Evolutionary conservation across 2,888 invertebrate genomes (phyloP), one percentile per base, ranked within the genome.

Genomic region (Terebella lapidaria): DNA sequence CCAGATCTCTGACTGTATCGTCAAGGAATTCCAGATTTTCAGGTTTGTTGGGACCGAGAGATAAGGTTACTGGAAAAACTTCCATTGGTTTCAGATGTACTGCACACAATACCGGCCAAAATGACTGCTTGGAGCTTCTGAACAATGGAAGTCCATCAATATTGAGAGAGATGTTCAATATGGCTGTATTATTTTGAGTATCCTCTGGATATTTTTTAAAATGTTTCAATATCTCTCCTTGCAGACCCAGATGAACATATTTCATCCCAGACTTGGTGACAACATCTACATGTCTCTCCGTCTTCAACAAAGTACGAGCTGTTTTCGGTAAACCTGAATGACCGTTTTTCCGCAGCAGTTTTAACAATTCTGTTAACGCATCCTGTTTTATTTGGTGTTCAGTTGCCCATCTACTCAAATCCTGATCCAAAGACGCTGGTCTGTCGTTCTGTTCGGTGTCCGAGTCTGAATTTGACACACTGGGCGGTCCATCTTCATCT

Each of bases 121-220:
- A 49, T 10, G 49, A 49, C 18, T 20, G 10, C 5, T 10, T 20
- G 5, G 49, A 20, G 22, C 49, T 49, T 20, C 20, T 49, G 20
- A 49, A 49, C 5, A 49, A 22, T 49, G 49, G 49, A 49, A 49
- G 10, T 5, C 49, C 49, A 49, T 49, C 49, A 49, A 49, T 20
- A 20, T 49, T 49, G 49, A 15, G 20, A 18, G 49, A 49, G 10
- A 49, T 15, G 5, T 49, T 22, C 5, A 49, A 5, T 5, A 49
- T 20, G 10, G 10, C 49, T 10, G 20, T 20, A 49, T 49, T 49
- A 5, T n/a, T n/a, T n/a, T n/a, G n/a, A n/a, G n/a, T n/a, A n/a
- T n/a, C n/a, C n/a, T n/a, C n/a, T n/a, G n/a, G n/a, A n/a, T n/a
- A n/a, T n/a, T n/a, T n/a, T n/a, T n/a, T n/a, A n/a, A n/a, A n/a